These are phyloP conservation scores for Gymnoscopelus braueri DNA, from an alignment of 2,797 vertebrate species.

Conservation along the genomic window DNA sequence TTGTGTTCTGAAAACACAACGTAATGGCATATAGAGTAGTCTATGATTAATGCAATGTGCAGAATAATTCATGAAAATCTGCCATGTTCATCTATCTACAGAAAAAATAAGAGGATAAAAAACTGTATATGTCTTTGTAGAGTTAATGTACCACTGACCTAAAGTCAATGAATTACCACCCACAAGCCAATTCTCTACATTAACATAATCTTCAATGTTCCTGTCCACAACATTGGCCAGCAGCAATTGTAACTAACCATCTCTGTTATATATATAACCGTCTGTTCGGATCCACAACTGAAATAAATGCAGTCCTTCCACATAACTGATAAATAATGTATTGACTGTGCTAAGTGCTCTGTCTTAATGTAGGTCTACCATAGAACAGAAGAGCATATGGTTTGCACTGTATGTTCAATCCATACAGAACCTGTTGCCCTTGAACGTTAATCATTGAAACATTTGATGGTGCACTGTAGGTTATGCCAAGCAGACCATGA, in stretches of 20 bases:
- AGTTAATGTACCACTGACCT: no score
- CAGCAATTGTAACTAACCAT: slow-evolving; percentile 19
- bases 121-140: no score
- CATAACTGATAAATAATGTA: background rate
- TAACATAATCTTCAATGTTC: slow-evolving; percentile 32
- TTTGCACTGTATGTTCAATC: slow-evolving; percentile 2
- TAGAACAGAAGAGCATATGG: slow-evolving; percentile 14
- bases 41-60: no score
- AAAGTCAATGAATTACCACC: slow-evolving; percentile 37
- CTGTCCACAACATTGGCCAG: slow-evolving; percentile 30
- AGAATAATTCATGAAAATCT: no score
- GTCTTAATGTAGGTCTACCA: background rate
- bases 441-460: no score
- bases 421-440: no score
- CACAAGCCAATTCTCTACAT: slow-evolving; percentile 37
- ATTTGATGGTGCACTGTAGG: background rate
- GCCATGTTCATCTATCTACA: no score
- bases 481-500: background rate
- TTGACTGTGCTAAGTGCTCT: background rate
- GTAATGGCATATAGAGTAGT: no score
- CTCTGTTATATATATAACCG: slow-evolving; percentile 35
- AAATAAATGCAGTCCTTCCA: slow-evolving; percentile 8
- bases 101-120: no score
- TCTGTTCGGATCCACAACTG: slow-evolving; percentile 23
- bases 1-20: background rate